Conservation (phyloP, 2,888 invertebrate species). For the Peribatodes rhomboidaria region DNA sequence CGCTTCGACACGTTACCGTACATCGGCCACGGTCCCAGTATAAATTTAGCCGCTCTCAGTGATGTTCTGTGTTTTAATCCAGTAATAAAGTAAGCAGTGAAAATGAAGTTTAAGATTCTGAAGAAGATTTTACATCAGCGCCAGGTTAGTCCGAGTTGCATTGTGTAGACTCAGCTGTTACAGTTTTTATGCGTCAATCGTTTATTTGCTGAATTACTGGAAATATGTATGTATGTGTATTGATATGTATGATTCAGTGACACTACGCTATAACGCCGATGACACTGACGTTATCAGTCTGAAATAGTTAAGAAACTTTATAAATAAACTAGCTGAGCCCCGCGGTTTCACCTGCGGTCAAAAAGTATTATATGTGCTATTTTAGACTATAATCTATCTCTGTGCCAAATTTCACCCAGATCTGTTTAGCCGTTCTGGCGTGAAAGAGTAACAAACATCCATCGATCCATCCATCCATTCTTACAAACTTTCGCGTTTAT, state of each 20-base stretch:
- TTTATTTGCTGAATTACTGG: constrained; percentile 14
- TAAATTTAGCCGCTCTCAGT: constrained; percentile 58
- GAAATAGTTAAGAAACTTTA: not conserved
- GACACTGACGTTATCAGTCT: not conserved
- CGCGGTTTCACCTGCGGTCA: too few relatives aligned
- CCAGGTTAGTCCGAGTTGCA: constrained; percentile 66
- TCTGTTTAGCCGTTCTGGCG: too few relatives aligned
- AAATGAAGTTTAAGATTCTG: constrained; percentile 81
- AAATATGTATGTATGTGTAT: constrained; percentile 11
- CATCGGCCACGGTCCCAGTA: constrained; percentile 45
- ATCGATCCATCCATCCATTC: too few relatives aligned
- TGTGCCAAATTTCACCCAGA: too few relatives aligned
- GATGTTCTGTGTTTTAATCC: constrained; percentile 57
- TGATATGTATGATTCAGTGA: constrained; percentile 6
- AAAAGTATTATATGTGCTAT: too few relatives aligned
- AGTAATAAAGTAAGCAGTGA: constrained; percentile 32
- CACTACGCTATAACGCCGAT: not conserved
- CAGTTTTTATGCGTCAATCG: constrained; percentile 41
- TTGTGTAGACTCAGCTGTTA: constrained; percentile 33
- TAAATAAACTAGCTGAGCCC: not conserved
- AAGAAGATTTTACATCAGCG: constrained; percentile 76
- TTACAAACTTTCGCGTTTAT: too few relatives aligned
- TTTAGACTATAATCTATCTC: too few relatives aligned
- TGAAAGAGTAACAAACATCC: too few relatives aligned
- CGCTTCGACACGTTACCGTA: constrained; percentile 34